Percentiles rank a stretch among this genome's conserved stretches.
Conservation (phyloP, 1,140 invertebrate species). For the Drosophila lowei region DNA sequence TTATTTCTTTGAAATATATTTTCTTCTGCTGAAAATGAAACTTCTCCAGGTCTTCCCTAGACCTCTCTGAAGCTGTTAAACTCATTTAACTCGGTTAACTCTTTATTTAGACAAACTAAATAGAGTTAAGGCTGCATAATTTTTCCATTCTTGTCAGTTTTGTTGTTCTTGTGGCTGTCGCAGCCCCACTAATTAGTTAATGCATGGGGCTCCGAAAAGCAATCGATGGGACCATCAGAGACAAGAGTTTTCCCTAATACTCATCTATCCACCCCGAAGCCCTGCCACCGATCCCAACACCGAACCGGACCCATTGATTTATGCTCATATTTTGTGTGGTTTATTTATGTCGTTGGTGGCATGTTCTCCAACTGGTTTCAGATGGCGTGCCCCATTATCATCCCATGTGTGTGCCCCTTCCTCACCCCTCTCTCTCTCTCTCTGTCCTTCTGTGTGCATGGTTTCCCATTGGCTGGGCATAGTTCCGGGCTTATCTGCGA, state of each 20-base stretch:
- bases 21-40: too few species aligned
- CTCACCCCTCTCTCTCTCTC: too few species aligned
- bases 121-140: too few species aligned
- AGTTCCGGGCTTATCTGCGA: slow-evolving; percentile 61
- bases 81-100: too few species aligned
- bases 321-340: slow-evolving; percentile 67
- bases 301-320: slow-evolving; percentile 58
- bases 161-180: slow-evolving; percentile 9
- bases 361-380: slow-evolving; percentile 52
- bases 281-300: background rate
- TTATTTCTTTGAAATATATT: too few species aligned
- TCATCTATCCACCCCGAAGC: background rate
- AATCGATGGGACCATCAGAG: slow-evolving; percentile 25
- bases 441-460: slow-evolving; percentile 24
- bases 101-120: too few species aligned
- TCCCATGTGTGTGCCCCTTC: slow-evolving; percentile 3
- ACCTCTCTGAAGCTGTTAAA: too few species aligned
- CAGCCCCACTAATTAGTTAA: slow-evolving; percentile 62
- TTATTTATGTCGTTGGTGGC: slow-evolving; percentile 62
- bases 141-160: background rate
- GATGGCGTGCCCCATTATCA: slow-evolving; percentile 53
- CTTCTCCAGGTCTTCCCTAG: too few species aligned
- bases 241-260: slow-evolving; percentile 17
- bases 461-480: slow-evolving; percentile 53
- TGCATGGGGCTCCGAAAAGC: slow-evolving; percentile 34